phyloP scores from a whole-genome alignment of 2,888 invertebrate genomes.

The Drosophila neotestacea region DNA sequence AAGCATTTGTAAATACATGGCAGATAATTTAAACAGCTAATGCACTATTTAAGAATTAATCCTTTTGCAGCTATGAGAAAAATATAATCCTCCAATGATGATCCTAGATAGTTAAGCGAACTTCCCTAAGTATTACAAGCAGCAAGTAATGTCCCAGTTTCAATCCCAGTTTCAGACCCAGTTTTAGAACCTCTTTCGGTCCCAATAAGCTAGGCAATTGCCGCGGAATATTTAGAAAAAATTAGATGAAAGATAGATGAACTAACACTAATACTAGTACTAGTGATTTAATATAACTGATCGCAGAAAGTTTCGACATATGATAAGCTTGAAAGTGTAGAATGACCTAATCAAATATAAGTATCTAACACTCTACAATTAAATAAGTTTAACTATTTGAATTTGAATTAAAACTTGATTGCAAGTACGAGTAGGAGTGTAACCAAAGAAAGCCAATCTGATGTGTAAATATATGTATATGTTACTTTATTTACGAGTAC shows the following conservation, averaged over 20 bases:
- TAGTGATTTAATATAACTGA: conserved; percentile 50
- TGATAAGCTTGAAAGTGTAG: conserved; percentile 22
- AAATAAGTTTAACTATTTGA: conserved; percentile 41
- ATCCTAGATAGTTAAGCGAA: conserved; percentile 3
- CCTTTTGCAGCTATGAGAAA: conserved; percentile 7
- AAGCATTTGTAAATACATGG: conserved; percentile 33
- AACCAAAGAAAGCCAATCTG: conserved; percentile 56
- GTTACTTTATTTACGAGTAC: conserved; percentile 18
- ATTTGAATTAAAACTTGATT: conserved; percentile 17
- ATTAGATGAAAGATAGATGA: conserved; percentile 40
- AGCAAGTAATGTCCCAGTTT: conserved; percentile 4
- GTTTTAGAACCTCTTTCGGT: conserved; percentile 25
- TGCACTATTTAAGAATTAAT: conserved; percentile 14
- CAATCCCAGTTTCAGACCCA: conserved; percentile 31
- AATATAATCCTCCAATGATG: conserved; percentile 1
- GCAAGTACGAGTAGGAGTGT: conserved; percentile 26
- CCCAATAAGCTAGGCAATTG: conserved; percentile 47
- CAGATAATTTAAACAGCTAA: conserved; percentile 1
- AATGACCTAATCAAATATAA: conserved; percentile 23
- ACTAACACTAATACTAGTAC: conserved; percentile 11
- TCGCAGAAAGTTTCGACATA: conserved; percentile 29
- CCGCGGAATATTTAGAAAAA: conserved; percentile 52
- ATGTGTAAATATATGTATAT: conserved; percentile 56
- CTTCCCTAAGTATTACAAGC: conserved; percentile 22
- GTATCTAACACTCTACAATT: conserved; percentile 33